Base-by-base conservation (phyloP, 2,797 vertebrate genomes). In the Coregonus ussuriensis region DNA sequence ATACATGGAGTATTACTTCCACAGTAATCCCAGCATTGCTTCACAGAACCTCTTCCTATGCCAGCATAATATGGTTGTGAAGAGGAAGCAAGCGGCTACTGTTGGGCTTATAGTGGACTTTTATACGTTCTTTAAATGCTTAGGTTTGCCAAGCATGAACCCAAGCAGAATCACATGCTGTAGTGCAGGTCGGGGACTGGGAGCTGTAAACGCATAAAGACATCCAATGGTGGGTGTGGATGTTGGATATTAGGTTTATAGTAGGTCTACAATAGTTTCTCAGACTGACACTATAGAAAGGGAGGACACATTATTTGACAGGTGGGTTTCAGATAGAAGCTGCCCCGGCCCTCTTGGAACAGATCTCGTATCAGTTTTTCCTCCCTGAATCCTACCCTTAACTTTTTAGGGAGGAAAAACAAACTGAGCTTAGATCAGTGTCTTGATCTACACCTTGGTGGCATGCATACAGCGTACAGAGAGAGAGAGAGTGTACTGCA, bases 111-210 rank as follows among this genome's bases (percentile, higher is more conserved):
- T 76, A 77, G 67, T 81, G 87, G 86, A 88, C 85, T 75, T 86
- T 82, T 56, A 85, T 72, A 89, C 87, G 90, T 89, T 91, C 88
- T 88, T 90, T 13, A 71, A 81, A 82, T 83, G 83, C 89, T 91
- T 88, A 85, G 74, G 25, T 82, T 81, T 84, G 82, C 83, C 85
- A 83, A 84, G 77, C 76, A 1, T 71, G 47, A 71, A 62, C 33
- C n/a, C 25, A 33, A 47, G 33, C 72, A 47, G 1, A 52, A 35
- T 47, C 35, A 63, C 16, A 5, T 80, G 67, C 33, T 69, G 72
- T 85, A 13, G 82, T 35, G 56, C 41, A 25, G 85, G 79, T 82
- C 70, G 83, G 81, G 69, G 85, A 90, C 16, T 56, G 53, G 5
- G 1, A 56, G 18, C 53, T n/a, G 53, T 56, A n/a, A 56, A 56